Evolutionary conservation across 2,888 invertebrate genomes (phyloP).

Genomic region (Cacoxenus indagator): DNA sequence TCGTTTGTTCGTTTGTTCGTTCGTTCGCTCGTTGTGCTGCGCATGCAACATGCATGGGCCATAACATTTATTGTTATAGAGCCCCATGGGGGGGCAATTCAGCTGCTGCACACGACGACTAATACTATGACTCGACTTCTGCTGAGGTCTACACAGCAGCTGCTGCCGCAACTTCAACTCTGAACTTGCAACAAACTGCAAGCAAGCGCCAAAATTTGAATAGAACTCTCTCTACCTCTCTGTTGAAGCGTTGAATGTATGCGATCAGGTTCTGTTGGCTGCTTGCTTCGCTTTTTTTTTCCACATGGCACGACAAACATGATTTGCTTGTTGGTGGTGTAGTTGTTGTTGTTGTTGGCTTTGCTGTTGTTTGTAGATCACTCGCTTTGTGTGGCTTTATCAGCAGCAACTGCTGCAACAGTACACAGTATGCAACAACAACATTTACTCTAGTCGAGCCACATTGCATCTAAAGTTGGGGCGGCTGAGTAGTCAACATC

Average conservation of each 20-base stretch:
- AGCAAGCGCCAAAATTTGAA: slow-evolving; percentile 60
- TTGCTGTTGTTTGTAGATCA: slow-evolving; percentile 60
- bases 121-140: slow-evolving; percentile 27
- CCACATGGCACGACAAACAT: slow-evolving; percentile 62
- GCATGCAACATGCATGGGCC: slow-evolving; percentile 50
- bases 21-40: slow-evolving; percentile 19
- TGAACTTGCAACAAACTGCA: slow-evolving; percentile 60
- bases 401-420: slow-evolving; percentile 59
- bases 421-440: too few relatives aligned
- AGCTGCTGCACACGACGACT: slow-evolving; percentile 10
- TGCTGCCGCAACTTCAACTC: slow-evolving; percentile 54
- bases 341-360: slow-evolving; percentile 39
- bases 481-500: too few relatives aligned
- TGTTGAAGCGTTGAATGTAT: slow-evolving; percentile 44
- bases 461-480: neutral
- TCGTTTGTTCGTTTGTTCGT: neutral
- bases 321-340: slow-evolving; percentile 50
- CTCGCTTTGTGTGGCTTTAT: slow-evolving; percentile 64
- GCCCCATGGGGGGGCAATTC: slow-evolving; percentile 12
- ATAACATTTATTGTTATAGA: slow-evolving; percentile 23
- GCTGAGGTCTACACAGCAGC: slow-evolving; percentile 39
- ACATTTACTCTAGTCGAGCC: slow-evolving; percentile 21
- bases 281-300: slow-evolving; percentile 46
- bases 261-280: slow-evolving; percentile 41
- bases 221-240: slow-evolving; percentile 51